These are phyloP conservation scores for Phymorhynchus buccinoides DNA, from an alignment of 1,140 invertebrate genomes.

Conservation along the genomic window DNA sequence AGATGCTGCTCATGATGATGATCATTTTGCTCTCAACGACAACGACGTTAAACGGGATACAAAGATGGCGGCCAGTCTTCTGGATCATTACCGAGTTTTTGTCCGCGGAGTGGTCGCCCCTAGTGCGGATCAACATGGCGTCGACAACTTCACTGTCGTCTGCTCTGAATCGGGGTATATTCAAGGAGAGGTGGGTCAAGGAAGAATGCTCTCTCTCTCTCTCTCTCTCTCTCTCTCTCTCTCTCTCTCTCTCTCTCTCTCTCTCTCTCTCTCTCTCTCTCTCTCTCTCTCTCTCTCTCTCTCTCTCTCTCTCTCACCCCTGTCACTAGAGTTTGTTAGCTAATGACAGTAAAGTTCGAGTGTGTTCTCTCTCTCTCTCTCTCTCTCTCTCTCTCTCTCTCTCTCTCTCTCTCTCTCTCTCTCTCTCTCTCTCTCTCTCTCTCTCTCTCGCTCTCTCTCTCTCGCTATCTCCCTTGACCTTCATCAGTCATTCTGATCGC, in stretches of 20 bases:
- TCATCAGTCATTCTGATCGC: too few species aligned
- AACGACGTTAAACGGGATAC: neutral
- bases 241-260: neutral
- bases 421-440: conserved; percentile 1
- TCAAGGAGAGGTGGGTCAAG: conserved; percentile 4
- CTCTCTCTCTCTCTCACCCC: too few species aligned
- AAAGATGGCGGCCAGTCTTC: too few species aligned
- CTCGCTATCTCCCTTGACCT: too few species aligned
- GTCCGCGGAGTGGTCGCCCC: neutral
- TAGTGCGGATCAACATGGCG: neutral
- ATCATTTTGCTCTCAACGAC: too few species aligned
- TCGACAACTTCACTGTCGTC: neutral
- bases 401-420: neutral
- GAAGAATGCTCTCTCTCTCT: neutral
- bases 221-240: neutral
- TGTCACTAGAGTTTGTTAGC: too few species aligned
- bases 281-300: neutral
- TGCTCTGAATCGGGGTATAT: neutral
- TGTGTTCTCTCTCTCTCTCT: neutral
- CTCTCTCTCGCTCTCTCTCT: too few species aligned
- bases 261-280: neutral
- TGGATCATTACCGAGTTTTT: too few species aligned
- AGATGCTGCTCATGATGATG: neutral
- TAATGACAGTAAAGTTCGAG: too few species aligned
- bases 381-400: neutral